These are phyloP conservation scores for Prorops nasuta DNA, from an alignment of 1,140 invertebrate species.

Conservation along the genomic window DNA sequence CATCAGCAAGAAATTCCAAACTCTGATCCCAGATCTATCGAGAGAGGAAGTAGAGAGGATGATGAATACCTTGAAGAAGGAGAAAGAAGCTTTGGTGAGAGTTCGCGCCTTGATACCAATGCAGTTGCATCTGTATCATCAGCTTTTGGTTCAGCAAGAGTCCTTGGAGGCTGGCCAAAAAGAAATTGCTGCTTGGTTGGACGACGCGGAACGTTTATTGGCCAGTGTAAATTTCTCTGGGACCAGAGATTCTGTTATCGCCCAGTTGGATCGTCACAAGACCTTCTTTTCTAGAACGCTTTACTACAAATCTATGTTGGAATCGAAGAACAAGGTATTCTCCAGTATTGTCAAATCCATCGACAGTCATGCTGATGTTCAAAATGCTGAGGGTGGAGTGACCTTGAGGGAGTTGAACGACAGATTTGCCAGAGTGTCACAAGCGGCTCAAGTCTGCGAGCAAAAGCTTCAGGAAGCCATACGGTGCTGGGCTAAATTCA, in stretches of 20 bases:
- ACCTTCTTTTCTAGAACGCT: constrained; percentile 83
- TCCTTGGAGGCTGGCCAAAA: constrained; percentile 82
- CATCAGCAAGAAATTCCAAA: constrained; percentile 87
- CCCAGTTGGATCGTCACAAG: constrained; percentile 80
- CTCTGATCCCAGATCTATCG: constrained; percentile 83
- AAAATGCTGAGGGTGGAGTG: constrained; percentile 68
- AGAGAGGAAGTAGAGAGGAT: constrained; percentile 87
- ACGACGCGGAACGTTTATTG: constrained; percentile 76
- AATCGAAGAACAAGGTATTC: constrained; percentile 93
- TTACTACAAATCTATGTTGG: constrained; percentile 90
- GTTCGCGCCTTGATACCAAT: constrained; percentile 78
- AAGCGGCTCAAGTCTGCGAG: constrained; percentile 75
- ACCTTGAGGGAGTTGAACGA: constrained; percentile 79
- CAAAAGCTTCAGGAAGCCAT: constrained; percentile 75
- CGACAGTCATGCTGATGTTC: constrained; percentile 66
- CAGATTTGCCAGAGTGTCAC: constrained; percentile 74
- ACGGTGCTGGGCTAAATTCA: constrained; percentile 82
- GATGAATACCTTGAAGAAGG: constrained; percentile 85
- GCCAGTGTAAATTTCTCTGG: constrained; percentile 62
- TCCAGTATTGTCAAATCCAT: constrained; percentile 80
- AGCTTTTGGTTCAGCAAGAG: constrained; percentile 85
- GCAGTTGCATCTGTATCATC: constrained; percentile 77
- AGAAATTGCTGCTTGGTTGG: constrained; percentile 83
- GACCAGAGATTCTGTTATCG: constrained; percentile 72
- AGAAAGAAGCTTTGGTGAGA: constrained; percentile 82